These are phyloP conservation scores for Pantelozetes paolii DNA, from an alignment of 2,888 invertebrate genomes.

Conservation along the genomic window DNA sequence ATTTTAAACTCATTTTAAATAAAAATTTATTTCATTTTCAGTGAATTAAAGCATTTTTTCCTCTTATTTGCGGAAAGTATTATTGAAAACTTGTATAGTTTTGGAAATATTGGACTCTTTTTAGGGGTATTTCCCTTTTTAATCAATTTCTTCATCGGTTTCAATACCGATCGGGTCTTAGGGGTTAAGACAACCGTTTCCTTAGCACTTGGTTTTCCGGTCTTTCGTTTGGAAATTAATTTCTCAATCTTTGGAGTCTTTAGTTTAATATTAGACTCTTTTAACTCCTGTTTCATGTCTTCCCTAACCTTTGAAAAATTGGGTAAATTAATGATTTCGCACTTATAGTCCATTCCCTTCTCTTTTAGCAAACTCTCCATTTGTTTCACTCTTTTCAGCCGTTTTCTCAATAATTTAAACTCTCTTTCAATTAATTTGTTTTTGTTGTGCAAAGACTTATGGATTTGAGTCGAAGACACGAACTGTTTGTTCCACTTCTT, in stretches of 20 bases:
- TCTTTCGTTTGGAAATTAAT: neutral
- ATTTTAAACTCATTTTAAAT: too few species aligned
- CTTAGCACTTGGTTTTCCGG: neutral
- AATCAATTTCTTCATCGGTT: neutral
- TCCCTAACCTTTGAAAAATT: neutral
- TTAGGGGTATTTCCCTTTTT: neutral
- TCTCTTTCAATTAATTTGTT: conserved; percentile 20
- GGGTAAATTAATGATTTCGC: conserved; percentile 32
- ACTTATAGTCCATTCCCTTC: conserved; percentile 37
- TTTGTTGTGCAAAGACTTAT: conserved; percentile 32
- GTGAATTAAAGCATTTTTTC: neutral
- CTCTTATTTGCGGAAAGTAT: conserved; percentile 1
- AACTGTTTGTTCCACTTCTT: conserved; percentile 38
- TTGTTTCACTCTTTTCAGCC: conserved; percentile 27
- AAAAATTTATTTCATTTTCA: too few species aligned
- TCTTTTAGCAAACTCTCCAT: conserved; percentile 27
- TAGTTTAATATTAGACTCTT: neutral
- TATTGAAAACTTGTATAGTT: neutral
- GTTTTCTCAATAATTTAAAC: conserved; percentile 16
- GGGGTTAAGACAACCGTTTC: neutral
- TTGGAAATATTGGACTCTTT: neutral
- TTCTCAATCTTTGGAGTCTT: neutral
- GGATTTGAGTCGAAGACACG: neutral
- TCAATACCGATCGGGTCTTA: neutral
- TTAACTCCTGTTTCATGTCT: neutral